These are phyloP conservation scores for Drymonia ruficornis DNA, from an alignment of 2,888 invertebrate species.

Conservation along the genomic window DNA sequence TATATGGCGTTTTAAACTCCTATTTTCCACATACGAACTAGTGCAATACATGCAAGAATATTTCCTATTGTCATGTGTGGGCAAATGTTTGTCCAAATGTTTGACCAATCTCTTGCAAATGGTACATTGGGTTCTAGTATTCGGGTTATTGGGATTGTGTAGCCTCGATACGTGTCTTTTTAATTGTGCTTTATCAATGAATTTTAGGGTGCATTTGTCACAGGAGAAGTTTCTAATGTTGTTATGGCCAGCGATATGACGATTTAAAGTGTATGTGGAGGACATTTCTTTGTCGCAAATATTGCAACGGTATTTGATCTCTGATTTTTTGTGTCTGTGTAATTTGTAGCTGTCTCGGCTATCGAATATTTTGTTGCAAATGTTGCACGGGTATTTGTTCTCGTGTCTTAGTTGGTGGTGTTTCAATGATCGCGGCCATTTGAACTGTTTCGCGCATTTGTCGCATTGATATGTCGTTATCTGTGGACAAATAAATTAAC, in stretches of 20 bases:
- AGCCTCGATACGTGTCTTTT: conserved; percentile 13
- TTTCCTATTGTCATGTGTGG: conserved; percentile 1
- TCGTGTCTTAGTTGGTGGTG: conserved; percentile 25
- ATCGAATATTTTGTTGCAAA: conserved; percentile 16
- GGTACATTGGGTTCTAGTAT: conserved; percentile 16
- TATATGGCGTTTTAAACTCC: conserved; percentile 26
- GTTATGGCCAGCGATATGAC: conserved; percentile 19
- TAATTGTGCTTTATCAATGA: conserved; percentile 14
- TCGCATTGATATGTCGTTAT: conserved; percentile 12
- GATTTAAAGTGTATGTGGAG: conserved; percentile 5
- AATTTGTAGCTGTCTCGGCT: rapidly evolving
- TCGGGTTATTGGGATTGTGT: conserved; percentile 8
- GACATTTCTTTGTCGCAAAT: conserved; percentile 14
- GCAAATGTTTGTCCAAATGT: conserved; percentile 23
- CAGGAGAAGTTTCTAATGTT: conserved; percentile 16
- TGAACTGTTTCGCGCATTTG: conserved; percentile 10
- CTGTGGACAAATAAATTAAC: background rate
- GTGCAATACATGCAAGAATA: conserved; percentile 22
- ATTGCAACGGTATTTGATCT: background rate
- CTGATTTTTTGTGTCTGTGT: background rate
- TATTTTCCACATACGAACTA: conserved; percentile 11
- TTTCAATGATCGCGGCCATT: conserved; percentile 5
- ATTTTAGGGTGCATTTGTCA: conserved; percentile 11
- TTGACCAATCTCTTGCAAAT: conserved; percentile 19
- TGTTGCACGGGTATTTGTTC: conserved; percentile 17